Percentiles rank a stretch among this genome's conserved stretches.
These are phyloP conservation scores for Junonia oenone DNA, from an alignment of 2,888 invertebrate species.

Conservation along the genomic window DNA sequence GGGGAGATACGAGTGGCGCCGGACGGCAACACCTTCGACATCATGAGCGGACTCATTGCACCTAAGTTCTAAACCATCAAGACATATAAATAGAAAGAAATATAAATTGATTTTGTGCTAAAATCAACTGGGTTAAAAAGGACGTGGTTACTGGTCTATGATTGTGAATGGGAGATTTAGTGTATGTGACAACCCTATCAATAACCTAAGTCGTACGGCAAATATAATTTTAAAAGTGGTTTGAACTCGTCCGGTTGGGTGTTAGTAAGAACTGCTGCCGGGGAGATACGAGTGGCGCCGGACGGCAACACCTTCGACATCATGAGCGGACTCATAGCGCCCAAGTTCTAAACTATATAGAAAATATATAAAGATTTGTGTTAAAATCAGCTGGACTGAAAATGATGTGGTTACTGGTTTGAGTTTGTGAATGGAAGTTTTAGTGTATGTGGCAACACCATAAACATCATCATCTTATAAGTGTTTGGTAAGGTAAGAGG, in stretches of 20 bases:
- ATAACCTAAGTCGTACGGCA: no score
- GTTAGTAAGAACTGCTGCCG: slow-evolving; percentile 81
- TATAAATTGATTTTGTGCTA: neutral
- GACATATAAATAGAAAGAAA: neutral
- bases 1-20: slow-evolving; percentile 88
- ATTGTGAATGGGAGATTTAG: neutral
- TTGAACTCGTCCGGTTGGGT: slow-evolving; percentile 94
- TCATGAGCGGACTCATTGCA: slow-evolving; percentile 93
- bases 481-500: no score
- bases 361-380: no score
- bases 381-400: no score
- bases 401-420: no score
- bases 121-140: no score
- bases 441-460: no score
- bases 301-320: slow-evolving; percentile 98
- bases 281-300: slow-evolving; percentile 87
- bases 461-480: no score
- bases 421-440: no score
- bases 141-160: neutral
- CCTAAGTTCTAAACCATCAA: slow-evolving; percentile 45
- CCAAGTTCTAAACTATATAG: no score
- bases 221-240: slow-evolving; percentile 88
- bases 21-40: slow-evolving; percentile 97
- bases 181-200: no score
- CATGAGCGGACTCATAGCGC: slow-evolving; percentile 91